These are phyloP conservation scores for Psilanteris sp. DNA, from an alignment of 1,140 invertebrate genomes.

Conservation along the genomic window DNA sequence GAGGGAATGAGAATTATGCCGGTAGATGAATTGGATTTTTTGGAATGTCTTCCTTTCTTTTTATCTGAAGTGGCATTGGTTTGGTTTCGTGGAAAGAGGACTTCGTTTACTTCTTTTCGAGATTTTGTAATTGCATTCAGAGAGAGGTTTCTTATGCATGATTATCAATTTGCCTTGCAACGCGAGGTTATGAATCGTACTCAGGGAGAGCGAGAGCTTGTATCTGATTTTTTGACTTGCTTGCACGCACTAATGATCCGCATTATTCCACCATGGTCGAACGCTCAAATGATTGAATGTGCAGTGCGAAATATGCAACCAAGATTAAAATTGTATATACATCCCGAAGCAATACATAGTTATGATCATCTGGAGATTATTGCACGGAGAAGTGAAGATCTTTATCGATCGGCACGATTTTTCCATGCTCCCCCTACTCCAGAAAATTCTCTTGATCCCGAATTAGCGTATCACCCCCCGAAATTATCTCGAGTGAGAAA, in stretches of 20 bases:
- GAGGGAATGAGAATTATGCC: conserved; percentile 22
- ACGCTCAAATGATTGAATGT: conserved; percentile 1
- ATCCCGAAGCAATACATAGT: background rate
- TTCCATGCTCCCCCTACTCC: conserved; percentile 1
- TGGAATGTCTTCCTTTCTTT: too few species aligned
- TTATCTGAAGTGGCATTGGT: conserved; percentile 8
- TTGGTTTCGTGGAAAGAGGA: conserved; percentile 9
- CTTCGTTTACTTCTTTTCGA: background rate
- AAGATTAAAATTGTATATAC: conserved; percentile 1
- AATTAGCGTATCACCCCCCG: conserved; percentile 4
- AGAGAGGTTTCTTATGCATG: background rate
- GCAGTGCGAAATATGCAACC: conserved; percentile 16
- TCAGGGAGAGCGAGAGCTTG: too few species aligned
- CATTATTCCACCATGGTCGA: conserved; percentile 6
- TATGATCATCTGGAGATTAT: background rate
- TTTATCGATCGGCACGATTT: background rate
- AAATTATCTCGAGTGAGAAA: background rate
- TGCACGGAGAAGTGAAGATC: conserved; percentile 1
- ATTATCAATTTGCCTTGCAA: too few species aligned
- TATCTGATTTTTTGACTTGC: too few species aligned
- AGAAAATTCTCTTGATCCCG: conserved; percentile 9
- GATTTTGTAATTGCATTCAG: conserved; percentile 6
- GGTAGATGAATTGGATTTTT: conserved; percentile 3
- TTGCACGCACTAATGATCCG: background rate
- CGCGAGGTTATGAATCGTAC: background rate